Percentiles rank a stretch among this genome's conserved stretches.
Conservation (phyloP, 2,888 invertebrate species). For the Clitarchus hookeri region DNA sequence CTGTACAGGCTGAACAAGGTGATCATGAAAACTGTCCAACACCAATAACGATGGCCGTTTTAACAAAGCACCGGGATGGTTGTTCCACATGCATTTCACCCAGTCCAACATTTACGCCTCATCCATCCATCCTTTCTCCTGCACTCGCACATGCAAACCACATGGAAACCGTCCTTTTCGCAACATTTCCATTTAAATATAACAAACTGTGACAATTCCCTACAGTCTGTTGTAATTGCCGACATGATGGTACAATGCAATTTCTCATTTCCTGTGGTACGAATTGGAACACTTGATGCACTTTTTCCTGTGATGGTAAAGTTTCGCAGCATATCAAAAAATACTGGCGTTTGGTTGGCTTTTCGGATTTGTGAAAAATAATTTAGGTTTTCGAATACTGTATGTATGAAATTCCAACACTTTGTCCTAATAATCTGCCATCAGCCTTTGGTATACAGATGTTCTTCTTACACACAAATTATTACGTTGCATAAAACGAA, state of each 20-base stretch:
- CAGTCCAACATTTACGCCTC: background rate
- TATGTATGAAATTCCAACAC: background rate
- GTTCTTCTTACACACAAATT: background rate
- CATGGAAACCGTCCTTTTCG: background rate
- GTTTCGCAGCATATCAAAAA: background rate
- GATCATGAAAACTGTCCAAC: background rate
- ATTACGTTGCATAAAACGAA: background rate
- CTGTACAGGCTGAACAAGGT: background rate
- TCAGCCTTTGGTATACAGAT: background rate
- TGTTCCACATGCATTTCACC: background rate
- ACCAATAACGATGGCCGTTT: background rate
- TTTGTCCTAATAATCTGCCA: background rate
- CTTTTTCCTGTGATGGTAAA: background rate
- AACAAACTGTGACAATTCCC: background rate
- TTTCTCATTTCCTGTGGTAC: background rate
- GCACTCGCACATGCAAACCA: background rate
- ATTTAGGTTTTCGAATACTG: no score
- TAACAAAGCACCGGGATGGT: background rate
- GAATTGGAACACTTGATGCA: background rate
- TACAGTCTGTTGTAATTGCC: background rate
- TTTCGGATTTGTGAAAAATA: background rate
- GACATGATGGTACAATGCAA: background rate
- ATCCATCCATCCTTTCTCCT: background rate
- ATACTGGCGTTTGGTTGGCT: background rate
- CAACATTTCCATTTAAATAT: conserved; percentile 3